Conservation (phyloP, 2,888 invertebrate genomes). For the Ypsolopha sequella region DNA sequence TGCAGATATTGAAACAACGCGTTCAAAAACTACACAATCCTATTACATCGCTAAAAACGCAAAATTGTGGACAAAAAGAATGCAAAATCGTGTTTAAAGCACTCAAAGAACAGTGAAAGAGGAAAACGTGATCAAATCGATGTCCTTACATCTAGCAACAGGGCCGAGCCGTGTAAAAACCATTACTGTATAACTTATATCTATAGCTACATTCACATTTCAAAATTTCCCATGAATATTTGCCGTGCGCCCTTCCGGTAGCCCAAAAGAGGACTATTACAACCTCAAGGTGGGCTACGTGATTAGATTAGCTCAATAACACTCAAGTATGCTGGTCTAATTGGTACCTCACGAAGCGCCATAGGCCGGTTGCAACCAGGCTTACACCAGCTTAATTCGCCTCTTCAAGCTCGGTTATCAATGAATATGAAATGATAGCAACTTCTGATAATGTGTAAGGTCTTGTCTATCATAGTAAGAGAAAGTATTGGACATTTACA, state of each 20-base stretch:
- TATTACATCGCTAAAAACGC: background rate
- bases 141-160: constrained; percentile 47
- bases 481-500: background rate
- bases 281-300: constrained; percentile 16
- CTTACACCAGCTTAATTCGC: background rate
- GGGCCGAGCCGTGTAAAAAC: constrained; percentile 40
- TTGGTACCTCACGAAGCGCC: constrained; percentile 27
- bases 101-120: constrained; percentile 11
- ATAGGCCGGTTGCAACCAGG: constrained; percentile 23
- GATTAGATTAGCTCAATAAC: constrained; percentile 22
- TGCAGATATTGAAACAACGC: too few species aligned
- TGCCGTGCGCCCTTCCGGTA: constrained; percentile 19
- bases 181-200: constrained; percentile 13
- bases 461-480: too few species aligned
- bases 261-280: constrained; percentile 10
- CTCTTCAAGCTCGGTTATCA: too few species aligned
- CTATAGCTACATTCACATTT: constrained; percentile 15
- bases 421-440: too few species aligned
- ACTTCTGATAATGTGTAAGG: too few species aligned
- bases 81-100: background rate
- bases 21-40: too few species aligned
- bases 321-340: constrained; percentile 17
- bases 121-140: constrained; percentile 36
- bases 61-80: background rate
- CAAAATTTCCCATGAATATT: constrained; percentile 20